Evolutionary conservation across 2,888 invertebrate species (phyloP).

Genomic region (Orchestes rusci): DNA sequence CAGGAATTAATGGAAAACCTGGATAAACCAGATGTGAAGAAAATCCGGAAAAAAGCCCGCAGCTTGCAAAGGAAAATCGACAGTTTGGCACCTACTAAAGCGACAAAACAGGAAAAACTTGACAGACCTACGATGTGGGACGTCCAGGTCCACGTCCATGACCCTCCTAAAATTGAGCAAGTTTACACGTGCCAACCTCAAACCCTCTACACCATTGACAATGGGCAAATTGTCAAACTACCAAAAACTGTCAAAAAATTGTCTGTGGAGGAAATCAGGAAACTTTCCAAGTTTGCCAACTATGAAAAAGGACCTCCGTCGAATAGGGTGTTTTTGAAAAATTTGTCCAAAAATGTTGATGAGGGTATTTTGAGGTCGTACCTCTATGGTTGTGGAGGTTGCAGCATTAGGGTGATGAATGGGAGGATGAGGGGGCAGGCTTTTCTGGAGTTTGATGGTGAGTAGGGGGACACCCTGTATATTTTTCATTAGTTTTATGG

Average conservation of each 20-base stretch:
- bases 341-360: constrained; percentile 46
- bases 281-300: constrained; percentile 49
- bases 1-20: constrained; percentile 43
- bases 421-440: constrained; percentile 56
- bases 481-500: too few species aligned
- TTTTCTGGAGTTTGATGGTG: constrained; percentile 50
- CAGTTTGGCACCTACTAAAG: not conserved
- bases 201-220: constrained; percentile 48
- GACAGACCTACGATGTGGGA: constrained; percentile 41
- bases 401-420: constrained; percentile 46
- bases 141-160: constrained; percentile 35
- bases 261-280: constrained; percentile 48
- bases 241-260: constrained; percentile 44
- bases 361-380: constrained; percentile 48
- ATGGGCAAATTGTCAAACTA: constrained; percentile 47
- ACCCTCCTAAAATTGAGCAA: constrained; percentile 21
- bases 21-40: constrained; percentile 46
- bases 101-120: not conserved
- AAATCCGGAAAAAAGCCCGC: constrained; percentile 45
- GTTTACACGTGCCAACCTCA: constrained; percentile 35
- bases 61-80: constrained; percentile 33
- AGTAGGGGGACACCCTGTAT: too few species aligned
- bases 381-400: too few species aligned
- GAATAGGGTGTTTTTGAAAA: constrained; percentile 51
- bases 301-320: constrained; percentile 50